Evolutionary conservation across 1,140 invertebrate species (phyloP).

Genomic region (Daktulosphaira vitifoliae): DNA sequence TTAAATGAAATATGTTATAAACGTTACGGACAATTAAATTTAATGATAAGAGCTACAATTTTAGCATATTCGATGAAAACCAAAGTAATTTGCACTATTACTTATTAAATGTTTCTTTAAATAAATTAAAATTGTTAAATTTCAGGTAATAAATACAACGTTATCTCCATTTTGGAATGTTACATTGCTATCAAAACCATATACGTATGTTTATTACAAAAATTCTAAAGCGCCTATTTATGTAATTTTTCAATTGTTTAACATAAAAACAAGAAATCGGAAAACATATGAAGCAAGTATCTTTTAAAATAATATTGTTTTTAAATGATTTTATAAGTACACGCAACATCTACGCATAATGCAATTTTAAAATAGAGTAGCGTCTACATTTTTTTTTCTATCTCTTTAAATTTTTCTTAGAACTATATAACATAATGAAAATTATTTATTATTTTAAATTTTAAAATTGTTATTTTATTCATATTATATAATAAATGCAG

Average conservation of each 20-base stretch:
- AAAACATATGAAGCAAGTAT: background rate
- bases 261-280: background rate
- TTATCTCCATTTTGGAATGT: background rate
- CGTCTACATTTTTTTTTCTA: no score
- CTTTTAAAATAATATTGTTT: no score
- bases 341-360: no score
- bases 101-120: no score
- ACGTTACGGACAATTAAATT: background rate
- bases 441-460: no score
- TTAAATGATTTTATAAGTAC: no score
- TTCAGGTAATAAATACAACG: background rate
- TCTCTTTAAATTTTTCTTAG: no score
- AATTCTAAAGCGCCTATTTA: background rate
- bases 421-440: no score
- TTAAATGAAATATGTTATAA: slow-evolving; percentile 9
- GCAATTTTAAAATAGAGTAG: no score
- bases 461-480: no score
- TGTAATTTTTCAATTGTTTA: background rate
- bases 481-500: no score
- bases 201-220: background rate
- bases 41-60: slow-evolving; percentile 4
- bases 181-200: background rate
- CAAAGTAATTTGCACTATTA: background rate
- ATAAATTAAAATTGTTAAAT: no score
- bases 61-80: slow-evolving; percentile 1